A percentile compares a stretch with the other conserved stretches of the same genome.
These are phyloP conservation scores for Illadopsis cleaveri DNA, from an alignment of 2,113 vertebrate genomes.

Conservation along the genomic window DNA sequence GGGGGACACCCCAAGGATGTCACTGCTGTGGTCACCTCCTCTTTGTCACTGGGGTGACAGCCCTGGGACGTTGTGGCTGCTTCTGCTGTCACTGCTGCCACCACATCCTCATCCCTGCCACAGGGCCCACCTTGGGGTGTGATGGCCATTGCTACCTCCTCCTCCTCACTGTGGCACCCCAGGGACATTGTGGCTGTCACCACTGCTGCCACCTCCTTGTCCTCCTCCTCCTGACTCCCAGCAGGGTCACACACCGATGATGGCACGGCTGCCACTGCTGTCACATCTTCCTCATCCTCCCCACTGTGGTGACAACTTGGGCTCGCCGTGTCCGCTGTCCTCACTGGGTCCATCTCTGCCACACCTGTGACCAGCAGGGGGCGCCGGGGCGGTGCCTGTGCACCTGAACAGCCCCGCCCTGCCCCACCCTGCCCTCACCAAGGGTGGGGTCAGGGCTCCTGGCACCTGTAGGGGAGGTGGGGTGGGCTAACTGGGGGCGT, in stretches of 20 bases:
- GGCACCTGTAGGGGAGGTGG: not conserved
- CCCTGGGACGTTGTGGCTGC: not conserved
- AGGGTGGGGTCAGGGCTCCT: not conserved
- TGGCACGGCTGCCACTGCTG: not conserved
- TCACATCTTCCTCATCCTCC: not conserved
- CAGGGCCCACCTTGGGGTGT: not conserved
- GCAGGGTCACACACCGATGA: not conserved
- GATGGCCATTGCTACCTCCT: not conserved
- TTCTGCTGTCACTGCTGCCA: not conserved
- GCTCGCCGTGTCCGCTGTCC: accelerated
- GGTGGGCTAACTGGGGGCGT: not conserved
- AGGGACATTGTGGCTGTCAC: not conserved
- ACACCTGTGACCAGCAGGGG: not conserved
- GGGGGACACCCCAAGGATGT: not conserved
- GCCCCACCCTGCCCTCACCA: not conserved
- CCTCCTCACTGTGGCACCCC: not conserved
- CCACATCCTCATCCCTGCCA: not conserved
- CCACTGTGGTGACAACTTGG: not conserved
- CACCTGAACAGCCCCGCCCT: not conserved
- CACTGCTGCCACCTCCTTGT: not conserved
- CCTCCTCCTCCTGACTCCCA: not conserved
- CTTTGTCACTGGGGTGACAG: not conserved
- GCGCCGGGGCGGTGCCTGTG: not conserved
- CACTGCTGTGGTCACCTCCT: not conserved
- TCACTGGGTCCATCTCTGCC: not conserved